Evolutionary conservation across 2,113 vertebrate genomes (phyloP).

Genomic region (Calyptommatus sinebrachiatus): DNA sequence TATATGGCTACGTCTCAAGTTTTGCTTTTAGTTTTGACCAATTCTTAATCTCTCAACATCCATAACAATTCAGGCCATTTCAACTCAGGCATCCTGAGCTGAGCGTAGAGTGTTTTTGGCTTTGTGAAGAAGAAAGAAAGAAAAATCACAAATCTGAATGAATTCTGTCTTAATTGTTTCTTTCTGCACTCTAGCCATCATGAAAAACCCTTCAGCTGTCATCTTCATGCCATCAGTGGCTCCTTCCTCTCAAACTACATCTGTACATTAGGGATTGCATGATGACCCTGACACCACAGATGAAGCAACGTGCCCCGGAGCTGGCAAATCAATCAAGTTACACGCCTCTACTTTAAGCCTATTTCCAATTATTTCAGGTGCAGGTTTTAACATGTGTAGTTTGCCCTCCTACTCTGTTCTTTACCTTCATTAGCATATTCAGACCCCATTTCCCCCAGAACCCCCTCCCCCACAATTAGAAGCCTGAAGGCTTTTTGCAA

Average conservation of each 20-base stretch:
- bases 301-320: slow-evolving; percentile 46
- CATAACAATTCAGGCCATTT: not conserved
- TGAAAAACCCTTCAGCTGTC: slow-evolving; percentile 28
- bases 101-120: not conserved
- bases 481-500: slow-evolving; percentile 59
- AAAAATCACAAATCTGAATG: not conserved
- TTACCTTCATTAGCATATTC: slow-evolving; percentile 57
- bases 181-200: slow-evolving; percentile 7
- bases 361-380: slow-evolving; percentile 65
- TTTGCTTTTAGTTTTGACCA: not conserved
- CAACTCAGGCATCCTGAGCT: not conserved
- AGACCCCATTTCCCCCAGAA: slow-evolving; percentile 41
- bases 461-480: not conserved
- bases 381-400: slow-evolving; percentile 59
- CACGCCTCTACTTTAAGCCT: slow-evolving; percentile 23
- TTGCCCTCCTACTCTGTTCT: slow-evolving; percentile 59
- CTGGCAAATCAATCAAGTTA: slow-evolving; percentile 49
- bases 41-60: not conserved
- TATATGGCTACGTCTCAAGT: not conserved
- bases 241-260: slow-evolving; percentile 25
- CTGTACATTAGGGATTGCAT: slow-evolving; percentile 7
- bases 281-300: slow-evolving; percentile 39
- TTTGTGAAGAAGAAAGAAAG: too few relatives aligned
- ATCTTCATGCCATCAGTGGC: slow-evolving; percentile 39
- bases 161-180: not conserved